These are phyloP conservation scores for Notodonta ziczac DNA, from an alignment of 2,888 invertebrate genomes.

Conservation along the genomic window DNA sequence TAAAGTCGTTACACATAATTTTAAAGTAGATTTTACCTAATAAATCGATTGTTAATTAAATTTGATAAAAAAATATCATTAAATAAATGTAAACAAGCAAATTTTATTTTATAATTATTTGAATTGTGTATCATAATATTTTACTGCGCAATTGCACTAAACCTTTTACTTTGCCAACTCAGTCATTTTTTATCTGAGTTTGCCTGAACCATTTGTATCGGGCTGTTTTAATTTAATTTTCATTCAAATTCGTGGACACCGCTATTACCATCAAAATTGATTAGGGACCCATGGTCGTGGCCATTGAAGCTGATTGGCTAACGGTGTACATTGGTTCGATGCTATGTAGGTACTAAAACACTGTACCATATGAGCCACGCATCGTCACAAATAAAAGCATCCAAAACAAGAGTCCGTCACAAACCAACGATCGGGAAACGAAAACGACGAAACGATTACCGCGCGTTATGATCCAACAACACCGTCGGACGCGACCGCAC, in stretches of 20 bases:
- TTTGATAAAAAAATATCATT: background rate
- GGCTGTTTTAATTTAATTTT: conserved; percentile 20
- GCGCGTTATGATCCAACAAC: too few species aligned
- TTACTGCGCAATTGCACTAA: background rate
- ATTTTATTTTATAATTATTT: background rate
- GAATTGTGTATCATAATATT: background rate
- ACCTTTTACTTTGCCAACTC: background rate
- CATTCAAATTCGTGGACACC: conserved; percentile 33
- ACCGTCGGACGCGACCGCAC: too few species aligned
- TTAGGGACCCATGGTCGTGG: conserved; percentile 65
- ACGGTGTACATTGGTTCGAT: conserved; percentile 61
- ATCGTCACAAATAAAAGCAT: conserved; percentile 13
- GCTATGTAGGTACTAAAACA: conserved; percentile 42
- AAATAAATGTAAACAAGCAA: background rate
- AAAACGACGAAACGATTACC: conserved; percentile 9
- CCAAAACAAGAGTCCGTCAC: background rate
- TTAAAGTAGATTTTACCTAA: background rate
- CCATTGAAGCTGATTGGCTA: conserved; percentile 78
- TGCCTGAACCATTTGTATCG: background rate
- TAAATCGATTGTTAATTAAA: background rate
- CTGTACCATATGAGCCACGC: conserved; percentile 37
- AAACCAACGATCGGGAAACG: conserved; percentile 28
- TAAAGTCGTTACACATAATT: background rate
- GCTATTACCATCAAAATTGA: conserved; percentile 52
- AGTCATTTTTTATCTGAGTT: too few species aligned